Evolutionary conservation across 1,140 invertebrate species (phyloP), one percentile per base, ranked within the genome.

Genomic region (Helicoverpa armigera): DNA sequence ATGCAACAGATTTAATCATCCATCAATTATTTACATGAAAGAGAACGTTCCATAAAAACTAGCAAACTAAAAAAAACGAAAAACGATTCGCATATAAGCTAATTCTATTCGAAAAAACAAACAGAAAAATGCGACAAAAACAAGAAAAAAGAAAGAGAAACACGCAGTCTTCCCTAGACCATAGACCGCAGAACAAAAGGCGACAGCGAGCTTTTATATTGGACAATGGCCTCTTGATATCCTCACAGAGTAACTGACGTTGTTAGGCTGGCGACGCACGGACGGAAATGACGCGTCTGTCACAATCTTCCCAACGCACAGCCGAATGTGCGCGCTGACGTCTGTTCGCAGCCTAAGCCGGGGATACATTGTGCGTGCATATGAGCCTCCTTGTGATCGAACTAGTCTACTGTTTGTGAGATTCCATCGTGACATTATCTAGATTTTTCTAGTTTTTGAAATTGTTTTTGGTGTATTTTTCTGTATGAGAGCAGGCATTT

Each of bases 181-280:
- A 77, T 75, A 67, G 63, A 72, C 56, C 67, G 56, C 51, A 48
- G 79, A 80, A 80, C 82, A 83, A 80, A 78, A 80, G 82, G 79
- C 79, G 72, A 48, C 78, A 76, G 76, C 29, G 16, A 12, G 79
- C 78, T 78, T 80, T 83, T 83, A 80, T 78, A 80, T 83, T 80
- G 65, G 79, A 83, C 82, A 83, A 83, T 65, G 75, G 81, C 73
- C 82, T 70, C 74, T 76, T 80, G 82, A 80, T 83, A 79, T 83
- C 82, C 78, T 83, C 63, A 73, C 73, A 79, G 78, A 75, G 75
- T 69, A 76, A 65, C 81, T 82, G 82, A 83, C 78, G 79, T 23
- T 67, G 65, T 67, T 76, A 65, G 78, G 72, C 54, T 61, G 70
- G 56, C 54, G 51, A 43, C 43, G 73, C 76, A 72, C 78, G n/a